Base-by-base conservation (phyloP, 2,113 vertebrate genomes). In the Myiagra hebetior region DNA sequence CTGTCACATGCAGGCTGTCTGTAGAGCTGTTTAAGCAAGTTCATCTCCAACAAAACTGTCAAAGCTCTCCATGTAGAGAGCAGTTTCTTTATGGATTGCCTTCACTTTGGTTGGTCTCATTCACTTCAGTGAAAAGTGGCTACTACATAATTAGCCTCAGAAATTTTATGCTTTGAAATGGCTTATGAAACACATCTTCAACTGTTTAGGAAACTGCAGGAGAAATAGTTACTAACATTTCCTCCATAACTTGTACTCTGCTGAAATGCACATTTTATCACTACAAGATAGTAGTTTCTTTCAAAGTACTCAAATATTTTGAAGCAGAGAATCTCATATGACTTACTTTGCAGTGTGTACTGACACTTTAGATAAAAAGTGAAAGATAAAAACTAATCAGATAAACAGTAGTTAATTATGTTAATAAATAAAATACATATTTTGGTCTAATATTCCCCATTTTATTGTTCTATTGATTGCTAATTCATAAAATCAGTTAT, bases 1-100 rank as follows among this genome's bases (percentile, higher is more conserved):
- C 22, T 33, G 0, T 18, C 13, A 2, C 13, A 1, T 17, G 2
- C 7, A 10, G 2, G 4, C 21, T 23, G 4, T 50, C 21, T 41
- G 3, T 62, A 4, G 0, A 19, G 30, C 52, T 64, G 12, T 50
- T 87, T 19, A 59, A 47, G 39, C n/a, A 50, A 56, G 16, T 65
- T 62, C 44, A 30, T 26, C 28, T 57, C n/a, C 55, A 53, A 33
- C 5, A 23, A 46, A 64, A 10, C 6, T 33, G n/a, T 59, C 31
- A 13, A 19, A 44, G 14, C 12, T 55, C 31, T 30, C 2, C 8
- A 0, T 4, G 3, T 30, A n/a, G 8, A 5, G 14, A 3, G 3
- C 39, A 8, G 33, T 44, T 56, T 47, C 20, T 20, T 63, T 10
- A 6, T 12, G 3, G 31, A 21, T 13, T 53, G 12, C 21, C 11